Evolutionary conservation across 1,140 invertebrate genomes (phyloP).

Genomic region (Apis mellifera): DNA sequence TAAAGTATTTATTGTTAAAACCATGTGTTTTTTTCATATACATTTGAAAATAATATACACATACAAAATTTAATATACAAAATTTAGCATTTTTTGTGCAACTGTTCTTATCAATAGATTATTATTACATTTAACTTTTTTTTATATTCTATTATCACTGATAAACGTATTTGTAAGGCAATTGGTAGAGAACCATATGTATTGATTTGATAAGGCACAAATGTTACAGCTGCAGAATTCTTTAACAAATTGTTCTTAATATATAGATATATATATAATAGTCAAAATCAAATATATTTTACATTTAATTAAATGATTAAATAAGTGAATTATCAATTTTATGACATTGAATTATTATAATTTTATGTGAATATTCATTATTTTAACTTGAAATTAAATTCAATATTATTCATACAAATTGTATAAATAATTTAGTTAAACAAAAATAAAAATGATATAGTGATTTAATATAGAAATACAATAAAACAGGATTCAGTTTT

Average conservation of each 20-base stretch:
- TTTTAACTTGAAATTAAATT: neutral
- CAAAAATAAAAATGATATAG: neutral
- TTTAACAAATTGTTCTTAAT: neutral
- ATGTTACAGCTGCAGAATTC: slow-evolving; percentile 28
- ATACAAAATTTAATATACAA: neutral
- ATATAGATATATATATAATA: slow-evolving; percentile 7
- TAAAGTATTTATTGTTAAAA: slow-evolving; percentile 75
- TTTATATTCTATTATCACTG: slow-evolving; percentile 20
- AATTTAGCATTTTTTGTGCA: neutral
- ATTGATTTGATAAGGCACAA: slow-evolving; percentile 53
- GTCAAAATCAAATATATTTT: neutral
- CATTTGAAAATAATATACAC: slow-evolving; percentile 26
- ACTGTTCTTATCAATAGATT: slow-evolving; percentile 15
- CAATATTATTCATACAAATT: neutral
- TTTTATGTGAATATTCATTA: neutral
- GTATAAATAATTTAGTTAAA: neutral
- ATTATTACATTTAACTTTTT: slow-evolving; percentile 21
- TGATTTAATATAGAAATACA: slow-evolving; percentile 28
- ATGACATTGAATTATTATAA: neutral
- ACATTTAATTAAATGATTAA: neutral
- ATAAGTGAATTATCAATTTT: neutral
- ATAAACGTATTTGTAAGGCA: slow-evolving; percentile 39
- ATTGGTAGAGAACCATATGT: slow-evolving; percentile 30
- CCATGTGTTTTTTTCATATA: slow-evolving; percentile 24
- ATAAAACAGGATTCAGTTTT: slow-evolving; percentile 52